Evolutionary conservation across 2,888 invertebrate species (phyloP).

Genomic region (Ormia ochracea): DNA sequence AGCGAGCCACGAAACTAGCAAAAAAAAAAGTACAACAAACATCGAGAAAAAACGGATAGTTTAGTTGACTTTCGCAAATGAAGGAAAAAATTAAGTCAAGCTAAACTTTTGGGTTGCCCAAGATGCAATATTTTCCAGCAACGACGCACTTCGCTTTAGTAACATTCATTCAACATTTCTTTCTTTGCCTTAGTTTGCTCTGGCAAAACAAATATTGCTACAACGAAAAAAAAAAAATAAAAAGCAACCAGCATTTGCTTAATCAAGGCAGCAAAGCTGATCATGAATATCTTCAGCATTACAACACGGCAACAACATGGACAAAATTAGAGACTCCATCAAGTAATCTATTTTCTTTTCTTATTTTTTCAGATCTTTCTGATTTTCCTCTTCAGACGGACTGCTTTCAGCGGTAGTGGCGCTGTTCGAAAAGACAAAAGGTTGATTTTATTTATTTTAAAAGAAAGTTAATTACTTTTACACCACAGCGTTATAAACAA

Average conservation of each 20-base stretch:
- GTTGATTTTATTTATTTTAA: slow-evolving; percentile 57
- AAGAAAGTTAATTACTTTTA: slow-evolving; percentile 60
- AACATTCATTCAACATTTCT: not conserved
- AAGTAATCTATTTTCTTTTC: slow-evolving; percentile 42
- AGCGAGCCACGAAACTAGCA: slow-evolving; percentile 16
- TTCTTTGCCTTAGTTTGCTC: not conserved
- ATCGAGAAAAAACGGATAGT: not conserved
- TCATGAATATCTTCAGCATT: not conserved
- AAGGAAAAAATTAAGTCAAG: not conserved
- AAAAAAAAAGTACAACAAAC: not conserved
- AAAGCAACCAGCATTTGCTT: slow-evolving; percentile 10
- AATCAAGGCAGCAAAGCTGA: slow-evolving; percentile 16
- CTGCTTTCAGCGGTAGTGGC: not conserved
- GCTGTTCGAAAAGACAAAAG: slow-evolving; percentile 43
- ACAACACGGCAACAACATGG: slow-evolving; percentile 7
- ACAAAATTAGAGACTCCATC: slow-evolving; percentile 35
- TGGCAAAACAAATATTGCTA: not conserved
- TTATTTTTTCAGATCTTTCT: not conserved
- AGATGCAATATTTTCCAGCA: not conserved
- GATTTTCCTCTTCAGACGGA: slow-evolving; percentile 2
- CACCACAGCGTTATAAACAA: slow-evolving; percentile 43
- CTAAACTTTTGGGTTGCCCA: slow-evolving; percentile 1
- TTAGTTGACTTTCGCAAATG: not conserved
- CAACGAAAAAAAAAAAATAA: not conserved
- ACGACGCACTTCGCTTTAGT: slow-evolving; percentile 21